These are phyloP conservation scores for Leptinotarsa peninsularis DNA, from an alignment of 2,888 invertebrate genomes.

Conservation along the genomic window DNA sequence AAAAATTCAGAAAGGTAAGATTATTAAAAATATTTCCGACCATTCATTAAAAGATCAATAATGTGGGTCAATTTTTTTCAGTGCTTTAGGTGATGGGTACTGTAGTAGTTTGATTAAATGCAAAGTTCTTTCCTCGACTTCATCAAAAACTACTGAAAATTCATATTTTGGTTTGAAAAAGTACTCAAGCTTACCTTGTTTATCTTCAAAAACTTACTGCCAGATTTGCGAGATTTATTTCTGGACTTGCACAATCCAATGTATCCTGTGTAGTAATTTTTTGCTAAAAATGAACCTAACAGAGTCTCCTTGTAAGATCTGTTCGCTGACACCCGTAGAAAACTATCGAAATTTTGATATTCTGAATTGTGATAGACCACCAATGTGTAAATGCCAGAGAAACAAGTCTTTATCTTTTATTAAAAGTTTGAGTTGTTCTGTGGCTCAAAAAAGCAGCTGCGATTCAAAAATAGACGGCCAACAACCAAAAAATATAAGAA, in stretches of 20 bases:
- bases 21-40: slow-evolving; percentile 40
- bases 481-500: slow-evolving; percentile 60
- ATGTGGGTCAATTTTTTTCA: slow-evolving; percentile 48
- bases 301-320: slow-evolving; percentile 63
- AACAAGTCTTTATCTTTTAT: slow-evolving; percentile 61
- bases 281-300: slow-evolving; percentile 62
- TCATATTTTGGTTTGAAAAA: slow-evolving; percentile 46
- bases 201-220: slow-evolving; percentile 45
- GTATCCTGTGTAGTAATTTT: slow-evolving; percentile 59
- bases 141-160: slow-evolving; percentile 35
- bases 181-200: slow-evolving; percentile 49
- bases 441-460: slow-evolving; percentile 59
- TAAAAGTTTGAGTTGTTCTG: slow-evolving; percentile 63
- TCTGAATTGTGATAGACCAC: slow-evolving; percentile 57
- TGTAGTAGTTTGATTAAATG: slow-evolving; percentile 58
- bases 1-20: slow-evolving; percentile 49
- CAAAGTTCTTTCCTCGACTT: slow-evolving; percentile 48
- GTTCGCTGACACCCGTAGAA: slow-evolving; percentile 62
- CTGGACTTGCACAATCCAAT: slow-evolving; percentile 49
- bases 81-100: slow-evolving; percentile 46
- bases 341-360: slow-evolving; percentile 59
- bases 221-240: slow-evolving; percentile 47
- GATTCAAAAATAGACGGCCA: slow-evolving; percentile 57
- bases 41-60: slow-evolving; percentile 54
- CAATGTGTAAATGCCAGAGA: slow-evolving; percentile 60